Percentiles rank a stretch among this genome's conserved stretches.
These are phyloP conservation scores for Drosophila pachea DNA, from an alignment of 1,140 invertebrate species.

Conservation along the genomic window DNA sequence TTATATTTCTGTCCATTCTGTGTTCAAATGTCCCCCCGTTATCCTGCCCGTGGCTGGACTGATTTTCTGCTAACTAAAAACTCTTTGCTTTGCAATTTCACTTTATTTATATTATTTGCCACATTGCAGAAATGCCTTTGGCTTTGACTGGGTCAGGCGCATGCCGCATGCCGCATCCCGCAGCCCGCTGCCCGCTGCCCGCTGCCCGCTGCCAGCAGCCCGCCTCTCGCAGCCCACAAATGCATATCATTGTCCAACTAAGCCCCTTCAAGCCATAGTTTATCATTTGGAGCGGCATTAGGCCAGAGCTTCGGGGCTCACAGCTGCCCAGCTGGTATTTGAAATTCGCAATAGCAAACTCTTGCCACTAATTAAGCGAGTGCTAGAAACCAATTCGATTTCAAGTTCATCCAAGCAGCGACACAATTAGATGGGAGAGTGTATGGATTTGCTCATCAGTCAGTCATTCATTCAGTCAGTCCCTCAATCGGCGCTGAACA, in stretches of 20 bases:
- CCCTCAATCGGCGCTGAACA: too few relatives aligned
- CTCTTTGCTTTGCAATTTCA: slow-evolving; percentile 70
- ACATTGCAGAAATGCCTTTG: slow-evolving; percentile 54
- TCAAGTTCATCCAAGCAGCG: neutral
- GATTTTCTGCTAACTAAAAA: slow-evolving; percentile 70
- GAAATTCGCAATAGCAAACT: slow-evolving; percentile 22
- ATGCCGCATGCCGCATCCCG: slow-evolving; percentile 25
- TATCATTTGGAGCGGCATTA: slow-evolving; percentile 41
- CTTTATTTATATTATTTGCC: slow-evolving; percentile 76
- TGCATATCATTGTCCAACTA: slow-evolving; percentile 51
- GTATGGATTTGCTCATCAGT: slow-evolving; percentile 13
- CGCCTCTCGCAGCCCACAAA: slow-evolving; percentile 40
- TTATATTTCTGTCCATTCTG: slow-evolving; percentile 73
- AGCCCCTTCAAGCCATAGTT: slow-evolving; percentile 32
- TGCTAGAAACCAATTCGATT: slow-evolving; percentile 4
- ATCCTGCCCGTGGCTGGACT: slow-evolving; percentile 32
- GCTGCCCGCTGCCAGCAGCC: slow-evolving; percentile 4
- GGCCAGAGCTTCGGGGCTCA: slow-evolving; percentile 28
- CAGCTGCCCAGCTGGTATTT: slow-evolving; percentile 33
- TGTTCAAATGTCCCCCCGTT: slow-evolving; percentile 52
- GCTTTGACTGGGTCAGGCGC: slow-evolving; percentile 33
- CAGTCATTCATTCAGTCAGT: slow-evolving; percentile 7
- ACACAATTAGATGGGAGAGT: slow-evolving; percentile 7
- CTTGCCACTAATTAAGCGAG: slow-evolving; percentile 24
- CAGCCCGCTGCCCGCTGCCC: slow-evolving; percentile 13